These are phyloP conservation scores for Epinotia brunnichana DNA, from an alignment of 2,888 invertebrate genomes.

Conservation along the genomic window DNA sequence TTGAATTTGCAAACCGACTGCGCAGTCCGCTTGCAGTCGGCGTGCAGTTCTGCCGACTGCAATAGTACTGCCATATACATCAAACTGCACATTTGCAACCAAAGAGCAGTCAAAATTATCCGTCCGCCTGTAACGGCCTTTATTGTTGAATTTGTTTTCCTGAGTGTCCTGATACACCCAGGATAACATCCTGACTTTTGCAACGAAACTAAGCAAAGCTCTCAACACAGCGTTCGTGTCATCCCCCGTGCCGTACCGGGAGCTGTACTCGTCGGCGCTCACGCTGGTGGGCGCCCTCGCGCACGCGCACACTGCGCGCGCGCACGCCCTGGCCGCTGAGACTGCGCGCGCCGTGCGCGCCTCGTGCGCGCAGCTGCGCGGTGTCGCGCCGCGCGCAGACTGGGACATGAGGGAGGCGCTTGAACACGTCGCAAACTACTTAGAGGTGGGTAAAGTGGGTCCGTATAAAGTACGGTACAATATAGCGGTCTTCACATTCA, in stretches of 20 bases:
- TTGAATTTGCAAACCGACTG: too few species aligned
- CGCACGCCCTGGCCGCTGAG: slow-evolving; percentile 47
- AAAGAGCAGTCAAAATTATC: too few species aligned
- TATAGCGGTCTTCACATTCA: too few species aligned
- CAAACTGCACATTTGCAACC: too few species aligned
- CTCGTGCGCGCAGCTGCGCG: slow-evolving; percentile 41
- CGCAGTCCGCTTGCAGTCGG: too few species aligned
- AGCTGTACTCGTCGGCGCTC: slow-evolving; percentile 64
- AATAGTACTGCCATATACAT: too few species aligned
- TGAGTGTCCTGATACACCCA: too few species aligned
- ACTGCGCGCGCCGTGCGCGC: slow-evolving; percentile 43
- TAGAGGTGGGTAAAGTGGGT: slow-evolving; percentile 87
- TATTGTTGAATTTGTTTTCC: too few species aligned
- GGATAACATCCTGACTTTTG: background rate
- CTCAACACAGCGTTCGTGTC: slow-evolving; percentile 66
- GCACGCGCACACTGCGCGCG: slow-evolving; percentile 45
- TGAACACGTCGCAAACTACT: slow-evolving; percentile 83
- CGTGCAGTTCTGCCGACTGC: too few species aligned
- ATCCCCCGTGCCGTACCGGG: slow-evolving; percentile 74
- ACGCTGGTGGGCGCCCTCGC: slow-evolving; percentile 62
- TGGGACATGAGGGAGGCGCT: slow-evolving; percentile 80
- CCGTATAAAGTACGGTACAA: too few species aligned
- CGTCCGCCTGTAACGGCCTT: too few species aligned
- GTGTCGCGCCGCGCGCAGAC: slow-evolving; percentile 51
- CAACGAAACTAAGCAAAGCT: background rate